Conservation (phyloP, 2,797 vertebrate genomes). For the Aotus griseimembra region DNA sequence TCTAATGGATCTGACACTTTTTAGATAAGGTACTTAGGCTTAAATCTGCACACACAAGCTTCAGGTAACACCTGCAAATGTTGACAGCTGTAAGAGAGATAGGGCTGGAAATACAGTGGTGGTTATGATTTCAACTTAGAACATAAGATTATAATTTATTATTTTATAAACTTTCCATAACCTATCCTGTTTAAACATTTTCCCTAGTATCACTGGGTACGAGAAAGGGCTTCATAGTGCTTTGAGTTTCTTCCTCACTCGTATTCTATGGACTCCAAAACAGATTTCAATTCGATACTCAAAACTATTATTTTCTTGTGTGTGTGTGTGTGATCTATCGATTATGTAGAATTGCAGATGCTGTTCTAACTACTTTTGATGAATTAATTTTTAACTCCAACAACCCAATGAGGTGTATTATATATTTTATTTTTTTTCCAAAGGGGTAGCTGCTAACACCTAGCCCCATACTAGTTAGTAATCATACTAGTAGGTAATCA, state of each 20-base stretch:
- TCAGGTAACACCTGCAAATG: conserved; percentile 24
- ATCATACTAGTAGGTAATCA: not conserved
- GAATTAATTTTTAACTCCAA: not conserved
- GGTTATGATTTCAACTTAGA: conserved; percentile 35
- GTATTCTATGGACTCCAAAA: not conserved
- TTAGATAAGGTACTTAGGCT: not conserved
- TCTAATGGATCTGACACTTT: not conserved
- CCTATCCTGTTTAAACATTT: conserved; percentile 44
- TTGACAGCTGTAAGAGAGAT: not conserved
- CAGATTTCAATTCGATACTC: not conserved
- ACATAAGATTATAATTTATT: conserved; percentile 23
- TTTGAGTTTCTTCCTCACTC: conserved; percentile 48
- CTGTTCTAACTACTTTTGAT: conserved; percentile 11
- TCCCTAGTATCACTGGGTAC: conserved; percentile 53
- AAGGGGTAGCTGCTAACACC: not conserved
- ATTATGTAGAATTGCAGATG: not conserved
- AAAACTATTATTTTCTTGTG: not conserved
- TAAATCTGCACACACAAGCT: not conserved
- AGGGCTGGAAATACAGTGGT: not conserved
- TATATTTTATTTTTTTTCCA: not conserved
- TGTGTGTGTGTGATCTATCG: not conserved
- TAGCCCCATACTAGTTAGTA: not conserved
- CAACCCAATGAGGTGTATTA: not conserved
- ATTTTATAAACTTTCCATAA: not conserved
- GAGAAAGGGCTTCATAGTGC: conserved; percentile 68